Evolutionary conservation across 2,797 vertebrate species (phyloP).

Genomic region (Cygnus olor): DNA sequence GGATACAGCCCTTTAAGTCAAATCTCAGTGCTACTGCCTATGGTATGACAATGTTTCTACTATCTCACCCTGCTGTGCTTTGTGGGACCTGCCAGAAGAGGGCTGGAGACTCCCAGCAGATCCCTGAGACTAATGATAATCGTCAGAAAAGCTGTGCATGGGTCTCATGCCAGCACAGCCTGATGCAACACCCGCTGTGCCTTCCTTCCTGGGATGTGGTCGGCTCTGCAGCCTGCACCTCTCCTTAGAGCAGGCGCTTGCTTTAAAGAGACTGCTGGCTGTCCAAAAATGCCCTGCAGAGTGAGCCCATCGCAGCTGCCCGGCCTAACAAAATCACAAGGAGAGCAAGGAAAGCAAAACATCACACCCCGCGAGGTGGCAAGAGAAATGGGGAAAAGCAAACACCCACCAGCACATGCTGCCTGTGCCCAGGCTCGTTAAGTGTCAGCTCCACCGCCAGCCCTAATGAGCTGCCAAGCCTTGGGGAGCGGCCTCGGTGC

Average conservation of each 20-base stretch:
- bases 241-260: not conserved
- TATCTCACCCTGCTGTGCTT: not conserved
- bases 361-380: conserved; percentile 30
- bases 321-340: not conserved
- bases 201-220: not conserved
- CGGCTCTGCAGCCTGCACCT: not conserved
- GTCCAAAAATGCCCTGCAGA: fast-evolving
- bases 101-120: conserved; percentile 25
- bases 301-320: not conserved
- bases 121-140: not conserved
- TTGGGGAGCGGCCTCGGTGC: fast-evolving
- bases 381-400: not conserved
- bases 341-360: conserved; percentile 19
- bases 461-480: not conserved
- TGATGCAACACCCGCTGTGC: not conserved
- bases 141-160: not conserved
- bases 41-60: fast-evolving
- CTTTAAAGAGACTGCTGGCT: not conserved
- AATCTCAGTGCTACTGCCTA: not conserved
- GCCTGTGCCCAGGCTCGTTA: not conserved
- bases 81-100: not conserved
- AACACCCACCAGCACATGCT: not conserved
- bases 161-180: not conserved
- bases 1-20: not conserved
- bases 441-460: not conserved